Evolutionary conservation across 2,888 invertebrate species (phyloP), one percentile per base, ranked within the genome.

Genomic region (Cataglyphis altisquamis): DNA sequence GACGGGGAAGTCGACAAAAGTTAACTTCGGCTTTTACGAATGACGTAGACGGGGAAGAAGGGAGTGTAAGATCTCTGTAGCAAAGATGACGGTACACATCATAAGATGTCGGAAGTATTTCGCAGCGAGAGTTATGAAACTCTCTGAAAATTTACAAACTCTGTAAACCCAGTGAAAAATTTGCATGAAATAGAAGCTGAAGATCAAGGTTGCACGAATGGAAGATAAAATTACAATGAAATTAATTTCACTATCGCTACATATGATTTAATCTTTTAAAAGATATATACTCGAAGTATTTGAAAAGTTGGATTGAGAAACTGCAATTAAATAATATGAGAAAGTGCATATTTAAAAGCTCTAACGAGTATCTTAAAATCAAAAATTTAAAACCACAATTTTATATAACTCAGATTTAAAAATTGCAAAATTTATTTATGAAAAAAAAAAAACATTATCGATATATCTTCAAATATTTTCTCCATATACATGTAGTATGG

Each of bases 11-110:
- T 63, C 21, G 60, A 73, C 73, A 63, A 63, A 63, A 74, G 74
- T 75, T 63, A 63, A 75, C 74, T 75, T 75, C 18, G 63, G 63
- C 63, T 75, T 75, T 21, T 45, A 63, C 74, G 18, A 74, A 63
- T 63, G 63, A 63, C 32, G 41, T 15, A 45, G 74, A 75, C 10
- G 63, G 63, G n/a, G 70, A 70, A 36, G 52, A 70, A 55, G 55
- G 36, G 36, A 1, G 74, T 10, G 21, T 21, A 36, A 36, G 21
- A 75, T 63, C 48, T 29, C 32, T 21, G 45, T 21, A 21, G 36
- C 63, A 63, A 74, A 63, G 64, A 63, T 75, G 74, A 75, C 36
- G 36, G 18, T 63, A 48, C 5, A 45, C 41, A 32, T 32, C 29
- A 9, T 45, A n/a, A 21, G 57, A 75, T 63, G 74, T 63, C 48